Conservation (phyloP, 2,888 invertebrate species). For the Lithophane leautieri region DNA sequence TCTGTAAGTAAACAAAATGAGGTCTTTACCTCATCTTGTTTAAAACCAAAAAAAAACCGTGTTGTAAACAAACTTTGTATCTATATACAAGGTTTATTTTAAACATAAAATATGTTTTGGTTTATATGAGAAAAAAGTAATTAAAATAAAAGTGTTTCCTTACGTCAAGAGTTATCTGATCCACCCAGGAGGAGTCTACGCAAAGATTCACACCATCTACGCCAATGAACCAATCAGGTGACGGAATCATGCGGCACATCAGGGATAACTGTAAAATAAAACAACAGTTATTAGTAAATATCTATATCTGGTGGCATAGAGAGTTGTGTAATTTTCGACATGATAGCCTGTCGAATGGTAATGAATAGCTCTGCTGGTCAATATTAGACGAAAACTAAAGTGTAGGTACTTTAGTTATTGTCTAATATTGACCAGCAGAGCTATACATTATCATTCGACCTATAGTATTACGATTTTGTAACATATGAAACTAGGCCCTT, state of each 20-base stretch:
- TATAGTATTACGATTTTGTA: neutral
- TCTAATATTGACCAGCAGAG: too few species aligned
- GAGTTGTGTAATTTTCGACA: neutral
- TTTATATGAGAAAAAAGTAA: neutral
- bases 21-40: too few species aligned
- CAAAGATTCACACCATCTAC: constrained; percentile 91
- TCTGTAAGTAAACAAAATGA: neutral
- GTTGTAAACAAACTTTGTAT: too few species aligned
- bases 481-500: too few species aligned
- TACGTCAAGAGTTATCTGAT: constrained; percentile 89
- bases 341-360: too few species aligned
- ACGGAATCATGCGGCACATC: constrained; percentile 91
- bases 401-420: too few species aligned
- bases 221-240: constrained; percentile 93
- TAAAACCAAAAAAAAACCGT: too few species aligned
- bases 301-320: neutral
- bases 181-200: constrained; percentile 90
- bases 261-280: constrained; percentile 89
- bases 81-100: neutral
- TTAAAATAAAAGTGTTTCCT: constrained; percentile 62
- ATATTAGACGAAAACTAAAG: neutral
- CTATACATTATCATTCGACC: too few species aligned
- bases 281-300: neutral
- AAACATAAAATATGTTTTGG: neutral
- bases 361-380: neutral